Evolutionary conservation across 1,140 invertebrate genomes (phyloP), one percentile per base, ranked within the genome.

Genomic region (Antheraea pernyi): DNA sequence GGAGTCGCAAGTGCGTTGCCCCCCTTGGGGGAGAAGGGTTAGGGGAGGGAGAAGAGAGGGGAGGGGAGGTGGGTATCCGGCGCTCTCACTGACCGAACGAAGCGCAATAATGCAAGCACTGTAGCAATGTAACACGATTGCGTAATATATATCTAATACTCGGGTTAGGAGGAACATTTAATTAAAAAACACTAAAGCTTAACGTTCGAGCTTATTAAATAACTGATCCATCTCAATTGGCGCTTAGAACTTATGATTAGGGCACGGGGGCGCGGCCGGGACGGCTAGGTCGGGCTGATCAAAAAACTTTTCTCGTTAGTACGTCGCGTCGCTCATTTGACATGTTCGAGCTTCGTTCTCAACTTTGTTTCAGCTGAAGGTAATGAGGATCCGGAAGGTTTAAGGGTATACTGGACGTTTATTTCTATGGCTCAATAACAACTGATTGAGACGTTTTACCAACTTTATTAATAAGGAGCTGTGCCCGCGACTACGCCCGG

Each of bases 231-330:
- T 69, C 71, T 72, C 71, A 72, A 69, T 75, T 72, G 68, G 65
- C 19, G n/a, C 60, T 60, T 39, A 70, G 61, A 78, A 78, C 68
- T 78, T 78, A 75, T 78, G 76, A 78, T 78, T 75, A 77, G 73
- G 69, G 67, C 36, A 66, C 46, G 11, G 1, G 11, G 46, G 48
- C 19, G 66, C 59, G 62, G 39, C 0, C 0, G 0, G 16, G 11
- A 6, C 9, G 16, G 13, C 46, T 9, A 9, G 46, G 46, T 6
- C 46, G 11, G 67, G 64, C 60, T 78, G 74, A 78, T 78, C 76
- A 76, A 71, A 76, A 75, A 78, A 78, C 69, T 78, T 78, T 78
- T 78, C 76, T 78, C 71, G 76, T 78, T 78, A 78, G 70, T 65
- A 46, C 61, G 64, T 19, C 67, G 13, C 64, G 68, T 42, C 69